Conservation (phyloP, 2,888 invertebrate genomes). For the Synanthedon formicaeformis region DNA sequence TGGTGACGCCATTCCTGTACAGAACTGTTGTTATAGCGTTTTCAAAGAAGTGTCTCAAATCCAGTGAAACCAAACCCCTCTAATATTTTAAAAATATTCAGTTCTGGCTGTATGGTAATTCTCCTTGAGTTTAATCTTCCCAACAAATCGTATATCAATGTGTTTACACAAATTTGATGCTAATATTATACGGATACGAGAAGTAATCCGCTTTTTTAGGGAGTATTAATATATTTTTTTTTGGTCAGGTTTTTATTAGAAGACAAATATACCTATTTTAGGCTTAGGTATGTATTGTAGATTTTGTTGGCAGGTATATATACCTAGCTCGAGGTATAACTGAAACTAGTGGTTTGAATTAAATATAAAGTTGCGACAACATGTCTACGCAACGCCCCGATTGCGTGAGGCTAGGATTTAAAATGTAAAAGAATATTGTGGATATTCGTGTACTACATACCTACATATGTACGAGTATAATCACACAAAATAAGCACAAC, state of each 20-base stretch:
- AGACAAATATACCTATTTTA: too few relatives aligned
- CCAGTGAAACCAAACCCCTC: not conserved
- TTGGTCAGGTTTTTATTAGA: not conserved
- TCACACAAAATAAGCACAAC: too few relatives aligned
- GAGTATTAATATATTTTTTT: not conserved
- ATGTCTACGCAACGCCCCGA: conserved; percentile 20
- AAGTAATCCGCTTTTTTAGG: conserved; percentile 14
- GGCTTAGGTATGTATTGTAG: too few relatives aligned
- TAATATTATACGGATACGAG: conserved; percentile 45
- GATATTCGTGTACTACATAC: not conserved
- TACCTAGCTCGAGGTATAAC: not conserved
- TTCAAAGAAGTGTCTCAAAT: too few relatives aligned
- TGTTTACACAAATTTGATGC: conserved; percentile 48
- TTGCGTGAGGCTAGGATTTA: conserved; percentile 26
- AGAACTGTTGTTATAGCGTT: too few relatives aligned
- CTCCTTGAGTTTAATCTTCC: conserved; percentile 44
- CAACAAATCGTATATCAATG: conserved; percentile 45
- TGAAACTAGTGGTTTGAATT: conserved; percentile 32
- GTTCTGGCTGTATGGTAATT: conserved; percentile 28
- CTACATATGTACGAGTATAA: too few relatives aligned
- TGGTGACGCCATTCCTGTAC: too few relatives aligned
- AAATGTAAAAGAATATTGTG: conserved; percentile 2
- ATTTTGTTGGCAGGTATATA: too few relatives aligned
- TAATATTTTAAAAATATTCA: conserved; percentile 13
- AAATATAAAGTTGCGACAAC: conserved; percentile 28